A percentile compares a stretch with the other conserved stretches of the same genome.
These are phyloP conservation scores for Saguinus imperator DNA, from an alignment of 2,113 vertebrate species.

Conservation along the genomic window DNA sequence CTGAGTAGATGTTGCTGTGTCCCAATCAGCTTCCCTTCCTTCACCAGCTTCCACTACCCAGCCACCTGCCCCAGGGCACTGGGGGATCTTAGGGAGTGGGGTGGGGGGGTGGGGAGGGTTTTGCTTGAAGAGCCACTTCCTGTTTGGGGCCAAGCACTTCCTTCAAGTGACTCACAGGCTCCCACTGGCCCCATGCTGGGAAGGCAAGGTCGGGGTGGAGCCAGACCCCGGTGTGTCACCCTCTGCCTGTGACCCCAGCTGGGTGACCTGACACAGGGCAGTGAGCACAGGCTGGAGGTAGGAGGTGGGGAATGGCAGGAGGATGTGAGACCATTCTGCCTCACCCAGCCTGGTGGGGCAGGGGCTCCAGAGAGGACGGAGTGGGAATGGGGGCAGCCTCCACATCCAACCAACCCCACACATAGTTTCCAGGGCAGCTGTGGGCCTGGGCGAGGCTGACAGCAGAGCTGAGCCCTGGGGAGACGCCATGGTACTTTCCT, in stretches of 20 bases:
- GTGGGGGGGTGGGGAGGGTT: not conserved
- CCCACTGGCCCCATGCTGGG: not conserved
- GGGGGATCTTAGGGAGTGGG: not conserved
- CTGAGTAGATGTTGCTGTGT: not conserved
- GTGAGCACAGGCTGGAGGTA: not conserved
- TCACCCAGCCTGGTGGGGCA: not conserved
- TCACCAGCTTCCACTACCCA: not conserved
- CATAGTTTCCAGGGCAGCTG: not conserved
- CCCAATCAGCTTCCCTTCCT: not conserved
- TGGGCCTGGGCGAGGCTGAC: not conserved
- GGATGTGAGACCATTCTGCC: not conserved
- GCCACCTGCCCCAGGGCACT: not conserved
- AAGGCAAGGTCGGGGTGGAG: not conserved
- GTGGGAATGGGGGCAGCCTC: not conserved
- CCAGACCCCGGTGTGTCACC: not conserved
- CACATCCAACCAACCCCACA: not conserved
- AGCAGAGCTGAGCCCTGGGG: not conserved
- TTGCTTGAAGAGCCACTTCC: slow-evolving; percentile 60
- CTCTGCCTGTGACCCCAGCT: not conserved
- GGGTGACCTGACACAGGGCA: not conserved
- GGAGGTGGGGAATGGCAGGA: not conserved
- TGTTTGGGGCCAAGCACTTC: slow-evolving; percentile 62
- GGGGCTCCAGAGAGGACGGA: not conserved
- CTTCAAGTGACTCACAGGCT: slow-evolving; percentile 60
- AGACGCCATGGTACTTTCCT: not conserved